Percentiles rank a stretch among this genome's conserved stretches.
Conservation (phyloP, 2,797 vertebrate species). For the Gymnoscopelus braueri region DNA sequence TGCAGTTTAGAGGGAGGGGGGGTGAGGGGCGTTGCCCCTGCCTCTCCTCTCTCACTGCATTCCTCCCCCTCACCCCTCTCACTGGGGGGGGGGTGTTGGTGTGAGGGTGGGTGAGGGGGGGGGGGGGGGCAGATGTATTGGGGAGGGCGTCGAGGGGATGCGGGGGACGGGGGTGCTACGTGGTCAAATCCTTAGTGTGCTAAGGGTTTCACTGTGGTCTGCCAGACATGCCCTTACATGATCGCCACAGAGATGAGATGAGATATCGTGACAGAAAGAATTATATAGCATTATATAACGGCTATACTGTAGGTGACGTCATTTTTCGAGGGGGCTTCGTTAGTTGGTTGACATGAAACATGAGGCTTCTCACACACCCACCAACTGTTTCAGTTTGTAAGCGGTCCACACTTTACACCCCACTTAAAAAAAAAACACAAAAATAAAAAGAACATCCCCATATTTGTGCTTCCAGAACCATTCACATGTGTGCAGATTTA, state of each 20-base stretch:
- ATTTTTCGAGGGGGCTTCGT: too few relatives aligned
- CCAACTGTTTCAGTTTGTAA: too few relatives aligned
- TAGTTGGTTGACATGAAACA: too few relatives aligned
- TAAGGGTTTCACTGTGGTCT: too few relatives aligned
- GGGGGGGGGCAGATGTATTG: neutral
- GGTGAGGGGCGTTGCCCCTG: slow-evolving; percentile 31
- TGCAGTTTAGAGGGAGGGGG: slow-evolving; percentile 48
- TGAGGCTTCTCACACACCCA: too few relatives aligned
- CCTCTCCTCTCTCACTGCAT: slow-evolving; percentile 2
- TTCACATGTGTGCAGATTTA: neutral
- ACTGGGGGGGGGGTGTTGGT: neutral
- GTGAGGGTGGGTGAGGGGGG: neutral
- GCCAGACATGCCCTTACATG: slow-evolving; percentile 12
- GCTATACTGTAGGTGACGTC: too few relatives aligned
- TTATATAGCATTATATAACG: too few relatives aligned
- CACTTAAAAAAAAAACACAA: slow-evolving; percentile 3
- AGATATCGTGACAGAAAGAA: neutral
- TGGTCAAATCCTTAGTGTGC: too few relatives aligned
- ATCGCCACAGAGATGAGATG: slow-evolving; percentile 6
- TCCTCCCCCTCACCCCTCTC: slow-evolving; percentile 4
- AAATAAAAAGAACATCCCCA: slow-evolving; percentile 11
- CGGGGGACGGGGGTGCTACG: neutral
- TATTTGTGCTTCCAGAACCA: neutral
- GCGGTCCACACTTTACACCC: too few relatives aligned
- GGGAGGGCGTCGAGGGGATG: neutral